Evolutionary conservation across 2,113 vertebrate species (phyloP), one percentile per base, ranked within the genome.

Genomic region (Ciconia maguari): DNA sequence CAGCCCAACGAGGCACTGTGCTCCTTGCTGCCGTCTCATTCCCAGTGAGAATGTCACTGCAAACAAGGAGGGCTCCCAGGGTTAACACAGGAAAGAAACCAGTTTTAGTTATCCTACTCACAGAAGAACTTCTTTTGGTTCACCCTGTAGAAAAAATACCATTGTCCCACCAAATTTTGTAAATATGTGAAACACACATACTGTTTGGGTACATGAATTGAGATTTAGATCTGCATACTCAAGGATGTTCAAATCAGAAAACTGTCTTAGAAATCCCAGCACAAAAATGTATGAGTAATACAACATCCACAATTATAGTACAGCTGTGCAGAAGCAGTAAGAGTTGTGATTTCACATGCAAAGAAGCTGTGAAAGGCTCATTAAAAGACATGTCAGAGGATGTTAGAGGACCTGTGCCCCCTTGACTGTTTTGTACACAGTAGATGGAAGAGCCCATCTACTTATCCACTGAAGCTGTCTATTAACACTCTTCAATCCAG

Each of bases 1-100:
- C 17, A 65, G n/a, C 12, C 1, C 36, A 52, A 54, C 3, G 1
- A 6, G 10, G 2, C 16, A 60, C 55, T 4, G 0, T 7, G 25
- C 19, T 64, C 36, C 66, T 57, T 1, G 0, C 21, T 48, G 49
- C 15, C 22, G 4, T 36, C 54, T 74, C 27, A 25, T 25, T 60
- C 30, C 44, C 42, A 16, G 12, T 48, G 14, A 86, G 21, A 61
- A 25, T 5, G 2, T 15, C 1, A 3, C 2, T 21, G 11, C 26
- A 66, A 64, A 62, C 10, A 57, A 61, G 19, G 46, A 75, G 16
- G 14, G 9, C 2, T 82, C 9, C 30, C 29, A 32, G 32, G 16
- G 49, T 29, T 61, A 57, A 71, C 24, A 48, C 3, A 13, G 21
- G 25, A 44, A 72, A 46, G 25, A 76, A 61, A 52, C 0, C 9